Base-by-base conservation (phyloP, 64 coral and sea anemone species). In the Actinia equina region DNA sequence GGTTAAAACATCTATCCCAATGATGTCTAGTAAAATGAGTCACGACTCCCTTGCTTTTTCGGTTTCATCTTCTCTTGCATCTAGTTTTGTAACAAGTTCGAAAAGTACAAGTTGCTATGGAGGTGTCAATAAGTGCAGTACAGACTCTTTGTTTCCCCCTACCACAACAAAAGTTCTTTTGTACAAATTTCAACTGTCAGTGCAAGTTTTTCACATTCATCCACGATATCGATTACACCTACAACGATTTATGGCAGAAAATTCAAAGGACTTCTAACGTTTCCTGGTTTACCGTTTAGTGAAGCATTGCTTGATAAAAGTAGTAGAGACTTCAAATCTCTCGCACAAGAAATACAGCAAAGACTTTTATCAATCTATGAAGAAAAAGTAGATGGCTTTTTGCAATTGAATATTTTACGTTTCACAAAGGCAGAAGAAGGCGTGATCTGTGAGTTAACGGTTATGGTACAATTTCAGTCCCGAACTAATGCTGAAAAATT, bases 381-480 rank as follows among this genome's bases (percentile, higher is more conserved):
- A 88, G 23, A 46, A 0, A 22, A 77, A 12, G 17, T 78, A 3
- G 0, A 1, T 76, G 53, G 46, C 6, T 92, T 92, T 26, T 37
- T 11, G 42, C 18, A 56, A 6, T 44, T 88, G 15, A n/a, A 77
- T 17, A 70, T 65, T 4, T 19, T 76, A 19, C 15, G 17, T 44
- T 92, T 92, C 44, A 2, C 16, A 16, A 19, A 84, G 15, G 91
- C 78, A 52, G 83, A 77, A 67, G 20, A 83, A 17, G 45, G 37
- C 18, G 23, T 83, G 44, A 10, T 43, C 44, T 83, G 80, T 23
- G 80, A 83, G 15, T 26, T 83, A 14, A 83, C 15, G n/a, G 45
- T 83, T 13, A 52, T 23, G 14, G 5, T 56, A 1, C 8, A 42
- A 42, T 83, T 83, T 18, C 15, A 83, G 15, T 17, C 46, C 13